A percentile compares a stretch with the other conserved stretches of the same genome.
phyloP scores from a whole-genome alignment of 2,888 invertebrate genomes.

The Aplocera efformata region DNA sequence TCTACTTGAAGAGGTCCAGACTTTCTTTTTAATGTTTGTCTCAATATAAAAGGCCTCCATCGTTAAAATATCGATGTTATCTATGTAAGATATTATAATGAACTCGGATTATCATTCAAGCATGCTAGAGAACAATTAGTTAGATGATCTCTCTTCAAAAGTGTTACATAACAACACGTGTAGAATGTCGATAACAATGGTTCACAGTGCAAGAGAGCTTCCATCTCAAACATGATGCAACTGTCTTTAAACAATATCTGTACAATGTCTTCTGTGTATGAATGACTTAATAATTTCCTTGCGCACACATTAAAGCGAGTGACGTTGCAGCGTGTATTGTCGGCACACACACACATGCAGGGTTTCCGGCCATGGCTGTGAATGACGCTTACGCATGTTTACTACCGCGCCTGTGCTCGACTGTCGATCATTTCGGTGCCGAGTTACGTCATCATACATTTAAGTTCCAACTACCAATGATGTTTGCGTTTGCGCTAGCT shows the following conservation, averaged over 20 bases:
- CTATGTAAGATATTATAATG: constrained; percentile 6
- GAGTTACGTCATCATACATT: constrained; percentile 59
- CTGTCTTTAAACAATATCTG: constrained; percentile 42
- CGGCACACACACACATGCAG: constrained; percentile 41
- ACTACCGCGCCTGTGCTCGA: constrained; percentile 52
- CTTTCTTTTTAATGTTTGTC: constrained; percentile 44
- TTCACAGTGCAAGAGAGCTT: constrained; percentile 38
- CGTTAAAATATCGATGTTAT: no score
- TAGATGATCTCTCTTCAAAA: constrained; percentile 32
- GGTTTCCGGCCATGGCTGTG: constrained; percentile 61
- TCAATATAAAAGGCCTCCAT: constrained; percentile 9
- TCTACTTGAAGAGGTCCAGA: constrained; percentile 40
- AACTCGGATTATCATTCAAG: constrained; percentile 16
- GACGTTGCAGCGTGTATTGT: constrained; percentile 22
- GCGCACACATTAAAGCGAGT: constrained; percentile 36
- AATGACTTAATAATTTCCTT: constrained; percentile 64
- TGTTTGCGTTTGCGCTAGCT: constrained; percentile 25
- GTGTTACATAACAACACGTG: constrained; percentile 34
- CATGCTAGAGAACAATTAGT: constrained; percentile 31
- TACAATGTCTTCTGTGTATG: constrained; percentile 50
- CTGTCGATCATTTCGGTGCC: constrained; percentile 64
- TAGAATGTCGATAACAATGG: constrained; percentile 35
- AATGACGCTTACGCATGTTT: constrained; percentile 74
- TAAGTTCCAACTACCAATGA: constrained; percentile 40
- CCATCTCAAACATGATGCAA: constrained; percentile 47